Evolutionary conservation across 2,113 vertebrate genomes (phyloP), one percentile per base, ranked within the genome.

Genomic region (Varanus salvator): DNA sequence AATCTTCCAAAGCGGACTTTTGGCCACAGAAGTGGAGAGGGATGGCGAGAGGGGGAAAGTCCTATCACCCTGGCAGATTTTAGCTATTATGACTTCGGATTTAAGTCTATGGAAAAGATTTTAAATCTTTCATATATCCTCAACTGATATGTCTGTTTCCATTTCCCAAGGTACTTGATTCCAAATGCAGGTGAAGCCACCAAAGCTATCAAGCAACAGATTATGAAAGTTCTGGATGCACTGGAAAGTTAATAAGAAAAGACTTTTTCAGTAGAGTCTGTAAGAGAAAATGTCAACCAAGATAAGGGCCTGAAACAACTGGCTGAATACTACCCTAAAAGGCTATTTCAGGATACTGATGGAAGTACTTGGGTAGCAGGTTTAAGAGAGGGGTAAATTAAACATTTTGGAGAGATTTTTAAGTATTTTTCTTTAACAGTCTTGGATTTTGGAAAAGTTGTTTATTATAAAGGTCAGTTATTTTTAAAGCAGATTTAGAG

Each of bases 151-250:
- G 93, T 85, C 14, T 87, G 21, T 84, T 75, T 81, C 68, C 54
- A 15, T 80, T 64, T 90, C 74, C 68, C 44, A 93, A 99, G 99
- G 93, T 99, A 99, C 97, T 97, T 99, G 96, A 99, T 99, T 96
- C 98, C 99, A 93, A 98, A 99, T 84, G 99, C 99, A 29, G 99
- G 99, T 60, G 99, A 99, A 76, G 99, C 99, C 94, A 99, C 99
- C 91, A 99, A 99, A 97, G 98, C 98, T 96, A 99, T 99, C 96
- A 99, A 99, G 97, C 99, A 99, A 96, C 99, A 99, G 97, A 99
- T 99, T 96, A 99, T 99, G 98, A 99, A 99, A 96, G 99, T 99
- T 92, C 97, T 99, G 75, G 99, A 99, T 91, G 99, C 98, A 85
- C 97, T 99, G 97, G 99, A 99, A 96, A 99, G 98, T 97, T 99